phyloP scores from a whole-genome alignment of 2,113 vertebrate genomes.

The Gambusia holbrooki region DNA sequence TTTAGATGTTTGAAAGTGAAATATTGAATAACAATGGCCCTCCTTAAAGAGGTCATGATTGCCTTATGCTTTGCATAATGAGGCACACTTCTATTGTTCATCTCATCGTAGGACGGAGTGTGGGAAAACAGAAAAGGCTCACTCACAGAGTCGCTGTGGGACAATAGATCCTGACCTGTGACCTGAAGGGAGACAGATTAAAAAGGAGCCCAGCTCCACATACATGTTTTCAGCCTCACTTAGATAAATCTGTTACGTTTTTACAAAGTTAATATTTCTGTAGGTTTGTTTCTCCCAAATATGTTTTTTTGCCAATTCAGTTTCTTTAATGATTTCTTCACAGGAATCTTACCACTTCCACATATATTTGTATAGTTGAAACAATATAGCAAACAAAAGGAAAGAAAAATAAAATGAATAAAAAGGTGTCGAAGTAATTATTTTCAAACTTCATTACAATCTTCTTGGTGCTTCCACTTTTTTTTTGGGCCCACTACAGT shows the following conservation, averaged over 20 bases:
- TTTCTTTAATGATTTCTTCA: neutral
- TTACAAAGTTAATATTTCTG: neutral
- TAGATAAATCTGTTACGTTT: neutral
- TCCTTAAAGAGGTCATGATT: conserved; percentile 7
- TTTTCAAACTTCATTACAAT: too few species aligned
- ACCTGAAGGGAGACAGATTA: neutral
- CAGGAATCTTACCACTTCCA: neutral
- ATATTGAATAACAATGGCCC: neutral
- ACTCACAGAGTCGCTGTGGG: conserved; percentile 65
- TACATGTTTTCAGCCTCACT: neutral
- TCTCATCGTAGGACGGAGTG: conserved; percentile 65
- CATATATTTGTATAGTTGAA: neutral
- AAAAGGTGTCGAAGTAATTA: too few species aligned
- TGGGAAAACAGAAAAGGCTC: conserved; percentile 72
- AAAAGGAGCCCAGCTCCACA: conserved; percentile 45
- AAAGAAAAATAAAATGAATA: too few species aligned
- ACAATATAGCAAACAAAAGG: too few species aligned
- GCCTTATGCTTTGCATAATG: conserved; percentile 30
- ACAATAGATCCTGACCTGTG: conserved; percentile 53
- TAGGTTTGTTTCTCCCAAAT: neutral
- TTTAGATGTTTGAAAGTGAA: neutral
- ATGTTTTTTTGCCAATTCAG: neutral
- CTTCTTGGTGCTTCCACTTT: too few species aligned
- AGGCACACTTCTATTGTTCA: conserved; percentile 80
- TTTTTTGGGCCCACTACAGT: too few species aligned